Base-by-base conservation (phyloP, 2,797 vertebrate genomes). In the Chelidonichthys spinosus region DNA sequence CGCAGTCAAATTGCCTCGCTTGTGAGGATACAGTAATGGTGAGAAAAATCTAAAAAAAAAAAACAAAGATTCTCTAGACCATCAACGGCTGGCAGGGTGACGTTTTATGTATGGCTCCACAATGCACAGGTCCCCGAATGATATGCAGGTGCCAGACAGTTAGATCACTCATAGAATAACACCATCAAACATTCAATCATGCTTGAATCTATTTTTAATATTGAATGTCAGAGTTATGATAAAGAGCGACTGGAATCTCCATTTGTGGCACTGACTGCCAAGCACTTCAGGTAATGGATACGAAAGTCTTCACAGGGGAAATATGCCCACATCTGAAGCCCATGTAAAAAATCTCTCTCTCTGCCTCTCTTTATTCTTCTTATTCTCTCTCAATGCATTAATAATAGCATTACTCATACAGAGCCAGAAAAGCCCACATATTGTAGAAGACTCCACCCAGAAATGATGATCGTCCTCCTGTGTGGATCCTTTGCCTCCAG, bases 151-250 rank as follows among this genome's bases (percentile, higher is more conserved):
- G 3, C 25, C 74, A 82, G 83, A 85, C 83, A 65, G 76, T 75
- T 58, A 81, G 75, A 84, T 85, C 78, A 81, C 69, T 90, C 88
- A 37, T 47, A 82, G 78, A 87, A 89, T 77, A 89, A 90, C 81
- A 74, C 72, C 85, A 89, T 93, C 87, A 90, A 89, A 88, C 89
- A 88, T 87, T 90, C 87, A 92, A 83, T 87, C 87, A 87, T 40
- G 72, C 83, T 80, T 85, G 80, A 90, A 92, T 93, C 87, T 87
- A 85, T 93, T 92, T 92, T 90, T 92, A 91, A 93, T 93, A 89
- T 85, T 83, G 85, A 81, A 88, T 76, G 86, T 92, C 90, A 89
- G 83, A 67, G 74, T 75, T 56, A 65, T 90, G 91, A 92, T 92
- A 85, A 89, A 84, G 76, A 87, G 85, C 17, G 66, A 85, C 83